phyloP scores from a whole-genome alignment of 2,888 invertebrate species.

The Ichneumoninae sp. region DNA sequence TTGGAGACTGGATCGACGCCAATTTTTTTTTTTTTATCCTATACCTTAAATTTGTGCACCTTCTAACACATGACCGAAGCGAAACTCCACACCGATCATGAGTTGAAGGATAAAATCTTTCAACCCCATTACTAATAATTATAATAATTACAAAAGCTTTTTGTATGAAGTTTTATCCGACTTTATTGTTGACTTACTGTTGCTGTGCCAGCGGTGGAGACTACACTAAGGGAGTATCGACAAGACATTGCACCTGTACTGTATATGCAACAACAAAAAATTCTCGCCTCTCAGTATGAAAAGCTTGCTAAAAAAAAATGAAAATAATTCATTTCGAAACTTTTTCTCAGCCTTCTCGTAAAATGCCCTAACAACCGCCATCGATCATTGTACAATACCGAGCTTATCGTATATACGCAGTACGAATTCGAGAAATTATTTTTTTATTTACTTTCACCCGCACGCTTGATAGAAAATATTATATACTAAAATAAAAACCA shows the following conservation, averaged over 20 bases:
- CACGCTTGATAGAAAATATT: conserved; percentile 11
- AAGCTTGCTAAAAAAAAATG: conserved; percentile 42
- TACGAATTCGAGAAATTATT: conserved; percentile 23
- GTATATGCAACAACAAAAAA: conserved; percentile 2
- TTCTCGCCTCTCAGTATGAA: conserved; percentile 19
- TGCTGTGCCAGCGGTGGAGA: conserved; percentile 47
- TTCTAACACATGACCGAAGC: too few relatives aligned
- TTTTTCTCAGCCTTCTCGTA: conserved; percentile 5
- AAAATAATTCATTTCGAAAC: conserved; percentile 3
- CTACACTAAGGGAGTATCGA: conserved; percentile 61
- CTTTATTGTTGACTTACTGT: conserved; percentile 27
- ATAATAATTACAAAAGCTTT: background rate
- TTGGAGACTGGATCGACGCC: background rate
- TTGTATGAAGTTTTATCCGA: conserved; percentile 19
- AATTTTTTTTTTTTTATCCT: background rate
- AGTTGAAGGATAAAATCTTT: background rate
- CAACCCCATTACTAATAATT: background rate
- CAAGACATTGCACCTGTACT: conserved; percentile 3
- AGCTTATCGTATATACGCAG: conserved; percentile 45
- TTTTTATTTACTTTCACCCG: conserved; percentile 15
- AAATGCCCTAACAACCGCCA: conserved; percentile 27
- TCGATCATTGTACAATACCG: conserved; percentile 52
- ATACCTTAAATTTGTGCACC: too few relatives aligned
- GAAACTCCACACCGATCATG: too few relatives aligned
- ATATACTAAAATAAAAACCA: conserved; percentile 38